These are phyloP conservation scores for Pelodiscus sinensis DNA, from an alignment of 2,113 vertebrate genomes.

Conservation along the genomic window DNA sequence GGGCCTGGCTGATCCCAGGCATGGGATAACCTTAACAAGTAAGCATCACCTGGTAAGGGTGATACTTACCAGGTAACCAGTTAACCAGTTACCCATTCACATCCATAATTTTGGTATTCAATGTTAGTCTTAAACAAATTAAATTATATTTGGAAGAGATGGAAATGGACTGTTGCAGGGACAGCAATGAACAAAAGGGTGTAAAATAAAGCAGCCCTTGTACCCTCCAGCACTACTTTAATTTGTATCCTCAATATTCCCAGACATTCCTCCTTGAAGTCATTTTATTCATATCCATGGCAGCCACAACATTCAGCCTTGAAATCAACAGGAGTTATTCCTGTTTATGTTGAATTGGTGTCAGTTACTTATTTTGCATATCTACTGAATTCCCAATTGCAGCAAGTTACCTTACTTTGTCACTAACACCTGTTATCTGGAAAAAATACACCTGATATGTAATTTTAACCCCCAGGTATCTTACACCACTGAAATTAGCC, in stretches of 20 bases:
- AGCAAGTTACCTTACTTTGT: too few relatives aligned
- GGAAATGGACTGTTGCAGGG: background rate
- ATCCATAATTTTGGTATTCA: background rate
- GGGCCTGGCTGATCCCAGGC: too few relatives aligned
- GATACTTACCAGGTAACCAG: too few relatives aligned
- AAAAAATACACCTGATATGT: background rate
- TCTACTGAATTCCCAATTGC: background rate
- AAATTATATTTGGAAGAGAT: background rate
- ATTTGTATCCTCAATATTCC: background rate
- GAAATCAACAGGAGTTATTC: background rate
- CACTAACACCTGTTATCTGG: too few relatives aligned
- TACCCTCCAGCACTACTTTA: background rate
- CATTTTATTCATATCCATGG: background rate
- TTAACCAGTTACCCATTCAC: too few relatives aligned
- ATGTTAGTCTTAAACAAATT: background rate
- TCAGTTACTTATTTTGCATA: background rate
- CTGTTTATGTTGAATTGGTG: background rate
- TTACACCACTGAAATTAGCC: background rate
- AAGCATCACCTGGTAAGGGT: too few relatives aligned
- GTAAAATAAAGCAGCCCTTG: background rate
- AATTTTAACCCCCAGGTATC: too few relatives aligned
- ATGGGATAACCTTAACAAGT: too few relatives aligned
- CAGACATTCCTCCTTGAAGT: too few relatives aligned
- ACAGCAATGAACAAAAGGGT: constrained; percentile 16
- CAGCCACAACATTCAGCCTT: background rate